A percentile compares a stretch with the other conserved stretches of the same genome.
phyloP scores from a whole-genome alignment of 2,113 vertebrate genomes.

The Danio rerio region GRCz12tu NC_133194.1:41609001-41609500 shows the following conservation, averaged over 20 bases:
- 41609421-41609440: constrained; percentile 36
- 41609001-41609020: background rate
- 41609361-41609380: background rate
- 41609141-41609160: background rate
- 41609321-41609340: constrained; percentile 18
- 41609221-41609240: constrained; percentile 5
- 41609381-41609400: background rate
- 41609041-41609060: background rate
- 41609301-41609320: constrained; percentile 17
- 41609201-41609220: constrained; percentile 24
- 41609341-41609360: background rate
- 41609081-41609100: constrained; percentile 2
- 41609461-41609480: background rate
- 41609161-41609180: background rate
- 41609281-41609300: constrained; percentile 13
- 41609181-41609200: constrained; percentile 12
- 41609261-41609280: constrained; percentile 6
- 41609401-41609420: constrained; percentile 9
- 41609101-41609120: background rate
- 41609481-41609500: background rate
- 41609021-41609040: background rate
- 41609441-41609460: constrained; percentile 30
- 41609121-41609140: constrained; percentile 16
- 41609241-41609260: constrained; percentile 12
- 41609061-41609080: background rate